Conservation (phyloP, 2,113 vertebrate species). For the Eolophus roseicapilla region DNA sequence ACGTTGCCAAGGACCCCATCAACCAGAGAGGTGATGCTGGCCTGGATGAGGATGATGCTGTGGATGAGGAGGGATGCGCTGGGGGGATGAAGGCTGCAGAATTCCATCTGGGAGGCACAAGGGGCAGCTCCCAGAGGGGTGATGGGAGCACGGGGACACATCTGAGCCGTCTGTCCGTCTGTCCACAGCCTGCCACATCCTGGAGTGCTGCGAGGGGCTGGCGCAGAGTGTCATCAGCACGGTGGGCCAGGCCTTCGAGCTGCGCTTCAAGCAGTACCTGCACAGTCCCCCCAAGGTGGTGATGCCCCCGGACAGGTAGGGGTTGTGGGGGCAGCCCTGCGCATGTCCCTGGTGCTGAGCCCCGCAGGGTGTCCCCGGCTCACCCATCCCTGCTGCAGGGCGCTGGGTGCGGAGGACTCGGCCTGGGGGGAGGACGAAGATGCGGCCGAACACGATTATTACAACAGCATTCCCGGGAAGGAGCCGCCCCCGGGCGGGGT, state of each 20-base stretch:
- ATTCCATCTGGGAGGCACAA: rapidly evolving
- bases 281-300: constrained; percentile 90
- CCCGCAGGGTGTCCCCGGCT: neutral
- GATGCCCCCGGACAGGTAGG: constrained; percentile 76
- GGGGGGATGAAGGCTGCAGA: neutral
- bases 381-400: constrained; percentile 49
- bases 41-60: too few relatives aligned
- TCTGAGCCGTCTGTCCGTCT: rapidly evolving
- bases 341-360: neutral
- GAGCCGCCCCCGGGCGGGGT: constrained; percentile 89
- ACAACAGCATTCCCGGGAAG: constrained; percentile 97
- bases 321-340: too few relatives aligned
- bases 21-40: constrained; percentile 79
- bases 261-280: constrained; percentile 96
- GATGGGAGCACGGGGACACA: rapidly evolving
- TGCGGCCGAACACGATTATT: constrained; percentile 84
- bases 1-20: constrained; percentile 83
- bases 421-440: constrained; percentile 89
- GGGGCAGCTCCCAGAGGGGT: rapidly evolving
- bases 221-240: constrained; percentile 95
- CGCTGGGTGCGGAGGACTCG: constrained; percentile 76
- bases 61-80: neutral
- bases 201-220: constrained; percentile 93
- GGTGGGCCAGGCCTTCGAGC: constrained; percentile 95
- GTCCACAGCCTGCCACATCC: constrained; percentile 89